Base-by-base conservation (phyloP, 2,113 vertebrate species). In the Perca schrenkii region DNA sequence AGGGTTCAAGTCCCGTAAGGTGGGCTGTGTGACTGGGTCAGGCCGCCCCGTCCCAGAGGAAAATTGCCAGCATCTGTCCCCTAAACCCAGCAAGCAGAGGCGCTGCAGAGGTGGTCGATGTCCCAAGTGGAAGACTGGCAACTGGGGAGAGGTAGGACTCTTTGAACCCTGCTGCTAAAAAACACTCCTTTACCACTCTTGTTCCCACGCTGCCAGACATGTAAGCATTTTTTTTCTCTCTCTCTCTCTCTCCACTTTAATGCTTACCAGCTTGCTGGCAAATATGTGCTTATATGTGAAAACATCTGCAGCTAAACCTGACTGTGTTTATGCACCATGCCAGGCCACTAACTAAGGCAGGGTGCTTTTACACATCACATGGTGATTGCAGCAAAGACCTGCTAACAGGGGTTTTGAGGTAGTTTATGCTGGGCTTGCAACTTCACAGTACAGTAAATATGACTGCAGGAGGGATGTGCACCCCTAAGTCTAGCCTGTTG, bases 111-210 rank as follows among this genome's bases (percentile, higher is more conserved):
- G 97, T 70, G 96, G 96, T 88, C 94, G 95, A 85, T 99, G 98
- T 89, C 96, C 97, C 79, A 97, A 97, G 88, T 99, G 98, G 98
- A 99, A 97, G 94, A 94, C 95, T 17, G 96, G 96, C 91, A 91
- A 93, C 19, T 99, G 98, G 98, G 97, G 94, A 94, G 96, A 98
- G 97, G 98, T 99, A 96, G 95, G 89, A 67, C 61, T 43, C 66
- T 75, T 10, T 84, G 31, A 74, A 62, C 80, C 11, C 40, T 43
- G 40, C 8, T 25, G 58, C 47, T 69, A 14, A 66, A 71, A 87
- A 86, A 83, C 78, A 75, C 71, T 75, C 62, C 34, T 76, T n/a
- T 15, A 19, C 28, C 50, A 56, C 31, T 28, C 43, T 36, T 54
- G 77, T 86, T 86, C 80, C 85, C 85, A 86, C 63, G 7, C 72